phyloP scores from a whole-genome alignment of 1,140 invertebrate genomes.

The Aphis craccivora region DNA sequence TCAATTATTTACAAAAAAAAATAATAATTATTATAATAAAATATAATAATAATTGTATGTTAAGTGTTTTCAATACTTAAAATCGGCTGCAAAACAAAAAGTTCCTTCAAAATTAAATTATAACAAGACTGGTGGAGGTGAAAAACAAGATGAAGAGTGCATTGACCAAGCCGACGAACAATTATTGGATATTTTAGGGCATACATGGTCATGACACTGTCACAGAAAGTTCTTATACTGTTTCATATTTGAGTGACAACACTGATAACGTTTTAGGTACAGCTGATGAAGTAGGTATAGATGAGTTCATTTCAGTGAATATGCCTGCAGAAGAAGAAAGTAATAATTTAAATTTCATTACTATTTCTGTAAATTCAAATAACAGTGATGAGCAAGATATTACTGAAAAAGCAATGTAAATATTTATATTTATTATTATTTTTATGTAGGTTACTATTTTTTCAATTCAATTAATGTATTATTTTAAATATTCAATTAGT shows the following conservation, averaged over 20 bases:
- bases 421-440: not conserved
- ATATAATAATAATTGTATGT: too few species aligned
- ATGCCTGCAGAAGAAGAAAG: not conserved
- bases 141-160: not conserved
- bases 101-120: not conserved
- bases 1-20: too few species aligned
- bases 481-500: not conserved
- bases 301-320: not conserved
- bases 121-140: not conserved
- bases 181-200: conserved; percentile 19
- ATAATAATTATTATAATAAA: too few species aligned
- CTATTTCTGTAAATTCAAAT: not conserved
- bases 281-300: not conserved
- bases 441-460: not conserved
- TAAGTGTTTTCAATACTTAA: not conserved
- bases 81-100: conserved; percentile 22
- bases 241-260: too few species aligned
- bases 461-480: not conserved
- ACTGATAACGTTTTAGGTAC: not conserved
- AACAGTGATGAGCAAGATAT: not conserved
- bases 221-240: not conserved
- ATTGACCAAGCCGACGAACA: conserved; percentile 13
- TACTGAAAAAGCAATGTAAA: not conserved
- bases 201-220: conserved; percentile 3
- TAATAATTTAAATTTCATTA: not conserved